A percentile compares a stretch with the other conserved stretches of the same genome.
These are phyloP conservation scores for Sebastes miniatus DNA, from an alignment of 2,797 vertebrate genomes.

Conservation along the genomic window DNA sequence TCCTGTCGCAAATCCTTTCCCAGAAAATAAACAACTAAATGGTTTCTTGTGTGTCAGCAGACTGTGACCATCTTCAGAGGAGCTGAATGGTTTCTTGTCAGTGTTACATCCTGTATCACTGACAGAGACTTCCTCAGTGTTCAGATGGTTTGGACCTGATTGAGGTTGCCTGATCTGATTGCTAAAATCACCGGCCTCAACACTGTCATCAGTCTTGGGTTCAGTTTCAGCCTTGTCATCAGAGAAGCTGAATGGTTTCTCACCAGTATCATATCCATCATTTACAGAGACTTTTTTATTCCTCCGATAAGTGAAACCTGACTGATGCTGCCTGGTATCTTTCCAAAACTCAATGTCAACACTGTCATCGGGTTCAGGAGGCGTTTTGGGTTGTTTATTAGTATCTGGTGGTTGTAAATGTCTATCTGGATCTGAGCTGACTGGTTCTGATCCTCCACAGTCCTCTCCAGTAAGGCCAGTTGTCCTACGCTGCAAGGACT, in stretches of 20 bases:
- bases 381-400: neutral
- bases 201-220: neutral
- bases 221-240: neutral
- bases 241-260: neutral
- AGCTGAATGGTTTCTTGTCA: neutral
- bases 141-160: neutral
- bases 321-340: conserved; percentile 26
- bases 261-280: neutral
- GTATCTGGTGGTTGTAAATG: neutral
- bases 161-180: neutral
- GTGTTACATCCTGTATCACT: neutral
- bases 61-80: neutral
- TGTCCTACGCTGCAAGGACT: neutral
- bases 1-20: conserved; percentile 15
- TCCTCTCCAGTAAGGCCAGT: neutral
- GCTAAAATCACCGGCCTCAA: neutral
- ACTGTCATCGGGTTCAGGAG: neutral
- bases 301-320: conserved; percentile 13
- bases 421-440: neutral
- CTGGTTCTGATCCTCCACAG: neutral
- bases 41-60: neutral
- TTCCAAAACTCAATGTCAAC: conserved; percentile 26
- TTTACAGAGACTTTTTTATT: neutral
- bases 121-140: neutral
- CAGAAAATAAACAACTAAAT: conserved; percentile 20